These are phyloP conservation scores for Cordilura impudica DNA, from an alignment of 2,888 invertebrate genomes.

Conservation along the genomic window DNA sequence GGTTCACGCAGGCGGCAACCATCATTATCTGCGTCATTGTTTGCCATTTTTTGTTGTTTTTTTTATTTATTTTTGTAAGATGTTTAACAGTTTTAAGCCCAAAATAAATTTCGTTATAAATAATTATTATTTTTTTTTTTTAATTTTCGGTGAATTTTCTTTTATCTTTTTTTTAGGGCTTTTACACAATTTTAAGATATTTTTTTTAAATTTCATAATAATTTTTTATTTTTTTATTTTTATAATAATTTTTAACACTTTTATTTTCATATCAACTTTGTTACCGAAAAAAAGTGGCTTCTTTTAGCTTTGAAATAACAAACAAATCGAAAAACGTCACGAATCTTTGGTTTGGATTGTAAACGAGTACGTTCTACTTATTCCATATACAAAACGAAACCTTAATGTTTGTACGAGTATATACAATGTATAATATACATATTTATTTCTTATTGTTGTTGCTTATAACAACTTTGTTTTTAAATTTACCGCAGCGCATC, in stretches of 20 bases:
- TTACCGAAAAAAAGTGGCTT: background rate
- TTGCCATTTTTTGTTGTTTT: slow-evolving; percentile 25
- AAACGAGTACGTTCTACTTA: slow-evolving; percentile 57
- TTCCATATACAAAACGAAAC: slow-evolving; percentile 8
- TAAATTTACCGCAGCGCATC: slow-evolving; percentile 5
- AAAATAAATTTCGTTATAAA: slow-evolving; percentile 26
- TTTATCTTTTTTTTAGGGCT: background rate
- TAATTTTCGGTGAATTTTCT: background rate
- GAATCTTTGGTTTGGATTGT: background rate
- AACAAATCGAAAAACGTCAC: slow-evolving; percentile 11
- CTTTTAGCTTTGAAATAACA: too few relatives aligned
- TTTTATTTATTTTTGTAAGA: background rate
- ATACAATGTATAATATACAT: too few relatives aligned
- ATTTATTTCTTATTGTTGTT: background rate
- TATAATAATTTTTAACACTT: background rate
- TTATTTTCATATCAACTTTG: slow-evolving; percentile 7
- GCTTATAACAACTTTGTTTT: background rate
- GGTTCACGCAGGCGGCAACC: slow-evolving; percentile 65
- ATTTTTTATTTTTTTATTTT: background rate
- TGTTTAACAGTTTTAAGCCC: slow-evolving; percentile 5
- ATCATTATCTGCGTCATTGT: slow-evolving; percentile 46
- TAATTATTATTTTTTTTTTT: background rate
- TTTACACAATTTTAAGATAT: background rate
- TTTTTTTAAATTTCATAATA: background rate
- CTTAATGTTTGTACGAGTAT: too few relatives aligned